phyloP scores from a whole-genome alignment of 2,113 vertebrate genomes.

The Leptocoma aspasia region DNA sequence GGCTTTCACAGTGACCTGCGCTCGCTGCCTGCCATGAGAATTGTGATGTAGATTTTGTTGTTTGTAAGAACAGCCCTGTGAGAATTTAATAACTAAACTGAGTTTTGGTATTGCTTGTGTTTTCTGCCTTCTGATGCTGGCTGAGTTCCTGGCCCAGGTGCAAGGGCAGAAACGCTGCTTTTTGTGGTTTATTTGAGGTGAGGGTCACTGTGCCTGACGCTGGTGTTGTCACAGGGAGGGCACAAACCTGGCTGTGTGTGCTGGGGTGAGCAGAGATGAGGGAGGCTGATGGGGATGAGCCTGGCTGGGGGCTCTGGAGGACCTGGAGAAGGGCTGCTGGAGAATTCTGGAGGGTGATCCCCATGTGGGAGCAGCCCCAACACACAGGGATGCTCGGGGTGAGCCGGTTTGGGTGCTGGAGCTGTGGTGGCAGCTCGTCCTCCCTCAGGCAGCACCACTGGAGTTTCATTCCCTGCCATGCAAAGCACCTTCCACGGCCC shows the following conservation, averaged over 20 bases:
- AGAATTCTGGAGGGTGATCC: fast-evolving
- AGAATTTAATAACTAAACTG: background rate
- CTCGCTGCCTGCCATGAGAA: fast-evolving
- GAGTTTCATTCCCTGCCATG: background rate
- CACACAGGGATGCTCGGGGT: fast-evolving
- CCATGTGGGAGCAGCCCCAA: fast-evolving
- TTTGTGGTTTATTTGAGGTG: background rate
- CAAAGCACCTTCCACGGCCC: background rate
- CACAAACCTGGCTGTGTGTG: fast-evolving
- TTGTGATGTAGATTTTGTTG: fast-evolving
- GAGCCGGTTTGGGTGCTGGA: background rate
- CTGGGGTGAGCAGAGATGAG: fast-evolving
- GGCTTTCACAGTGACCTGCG: background rate
- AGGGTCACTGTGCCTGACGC: fast-evolving
- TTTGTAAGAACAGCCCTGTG: background rate
- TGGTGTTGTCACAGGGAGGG: background rate
- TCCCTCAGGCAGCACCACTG: fast-evolving
- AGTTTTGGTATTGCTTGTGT: background rate
- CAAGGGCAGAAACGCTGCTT: background rate
- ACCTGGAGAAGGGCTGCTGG: background rate
- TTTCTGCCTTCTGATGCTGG: background rate
- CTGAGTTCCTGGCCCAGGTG: background rate
- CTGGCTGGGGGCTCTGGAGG: fast-evolving
- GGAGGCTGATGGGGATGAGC: background rate
- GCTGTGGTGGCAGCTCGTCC: background rate